Evolutionary conservation across 23 tunicate genomes (phyloP), one percentile per base, ranked within the genome.

Genomic region (Phallusia fumigata): DNA sequence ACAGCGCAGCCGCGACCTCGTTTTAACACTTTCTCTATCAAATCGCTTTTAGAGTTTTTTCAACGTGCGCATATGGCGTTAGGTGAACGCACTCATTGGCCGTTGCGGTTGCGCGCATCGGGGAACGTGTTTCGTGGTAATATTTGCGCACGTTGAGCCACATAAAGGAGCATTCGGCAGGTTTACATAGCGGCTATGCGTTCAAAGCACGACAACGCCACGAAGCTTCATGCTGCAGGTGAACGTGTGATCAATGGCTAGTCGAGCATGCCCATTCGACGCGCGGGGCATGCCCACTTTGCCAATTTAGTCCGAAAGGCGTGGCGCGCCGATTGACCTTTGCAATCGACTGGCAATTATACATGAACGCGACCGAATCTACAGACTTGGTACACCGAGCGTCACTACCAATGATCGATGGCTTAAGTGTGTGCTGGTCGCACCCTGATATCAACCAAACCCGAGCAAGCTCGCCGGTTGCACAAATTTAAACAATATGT

Each of bases 101-200:
- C 69, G 28, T 58, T 24, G 28, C 69, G 26, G 69, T 21, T 21
- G 16, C 13, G 28, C 69, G 69, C 69, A 58, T 58, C 69, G 69
- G 13, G 69, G 47, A 40, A 58, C 69, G 69, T 58, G 69, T 16
- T 24, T 24, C 28, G 28, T 1, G 28, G 26, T 16, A 58, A 58
- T 58, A 58, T 58, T 58, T 58, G 69, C 69, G 69, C 69, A 58
- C 69, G 69, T 58, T 58, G 8, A 24, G 69, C 26, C 69, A 58
- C 69, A 58, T 58, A 58, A 58, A 58, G 69, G 69, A 11, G 28
- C 69, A 58, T 24, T 24, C 15, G 69, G 26, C 5, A 24, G 69
- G 26, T 58, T 58, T 22, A 21, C 69, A 58, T 58, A 24, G 28
- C 15, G 69, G 11, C 28, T 22, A 58, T 58, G 69, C 69, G 69